Conservation (phyloP, 2,113 vertebrate species). For the Ellobius talpinus region DNA sequence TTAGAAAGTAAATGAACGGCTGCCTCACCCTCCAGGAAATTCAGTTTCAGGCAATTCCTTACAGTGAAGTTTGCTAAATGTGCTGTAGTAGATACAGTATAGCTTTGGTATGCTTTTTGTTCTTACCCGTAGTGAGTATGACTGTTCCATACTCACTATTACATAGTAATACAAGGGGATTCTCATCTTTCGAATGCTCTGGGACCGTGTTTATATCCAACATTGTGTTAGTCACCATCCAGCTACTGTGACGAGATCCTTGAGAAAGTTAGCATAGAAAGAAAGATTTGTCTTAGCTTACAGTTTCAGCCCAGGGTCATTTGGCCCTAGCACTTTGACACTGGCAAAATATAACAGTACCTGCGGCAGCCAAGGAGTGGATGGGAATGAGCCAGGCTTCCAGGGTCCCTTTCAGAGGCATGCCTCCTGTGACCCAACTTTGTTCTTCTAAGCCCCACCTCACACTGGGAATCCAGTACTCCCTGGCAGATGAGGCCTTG, state of each 20-base stretch:
- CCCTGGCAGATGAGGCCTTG: not conserved
- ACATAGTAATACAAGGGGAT: not conserved
- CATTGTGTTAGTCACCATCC: not conserved
- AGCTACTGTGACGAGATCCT: not conserved
- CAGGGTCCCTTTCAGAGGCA: too few species aligned
- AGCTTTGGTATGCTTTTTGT: not conserved
- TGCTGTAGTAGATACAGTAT: not conserved
- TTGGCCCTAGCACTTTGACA: not conserved
- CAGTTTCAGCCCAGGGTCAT: not conserved
- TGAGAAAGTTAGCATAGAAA: not conserved
- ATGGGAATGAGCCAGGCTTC: not conserved
- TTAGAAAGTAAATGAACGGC: conserved; percentile 2
- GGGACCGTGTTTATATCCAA: not conserved
- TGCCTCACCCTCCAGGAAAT: not conserved
- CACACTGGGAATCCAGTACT: not conserved
- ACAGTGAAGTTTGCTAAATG: not conserved
- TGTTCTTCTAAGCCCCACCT: not conserved
- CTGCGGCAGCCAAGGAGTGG: not conserved
- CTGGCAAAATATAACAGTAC: not conserved
- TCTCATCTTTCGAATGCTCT: not conserved
- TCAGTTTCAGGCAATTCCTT: not conserved
- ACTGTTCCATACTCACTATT: too few species aligned
- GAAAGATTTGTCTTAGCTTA: not conserved
- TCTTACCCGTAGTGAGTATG: not conserved
- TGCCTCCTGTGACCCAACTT: not conserved